Conservation (phyloP, 2,797 vertebrate species). For the Halcyon badia region DNA sequence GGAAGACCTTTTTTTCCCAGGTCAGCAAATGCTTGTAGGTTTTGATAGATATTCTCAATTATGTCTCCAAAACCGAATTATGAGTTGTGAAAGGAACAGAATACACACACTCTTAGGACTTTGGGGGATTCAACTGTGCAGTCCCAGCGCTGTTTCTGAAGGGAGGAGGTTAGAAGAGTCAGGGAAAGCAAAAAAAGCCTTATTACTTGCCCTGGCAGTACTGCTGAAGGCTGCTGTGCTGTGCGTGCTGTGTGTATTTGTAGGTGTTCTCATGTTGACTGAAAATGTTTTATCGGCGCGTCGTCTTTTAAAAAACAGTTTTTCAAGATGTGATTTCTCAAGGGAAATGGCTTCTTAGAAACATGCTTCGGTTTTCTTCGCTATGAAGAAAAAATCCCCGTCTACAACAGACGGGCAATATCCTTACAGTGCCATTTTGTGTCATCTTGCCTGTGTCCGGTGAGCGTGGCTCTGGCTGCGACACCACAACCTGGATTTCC, state of each 20-base stretch:
- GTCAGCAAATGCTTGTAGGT: slow-evolving; percentile 43
- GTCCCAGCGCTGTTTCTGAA: neutral
- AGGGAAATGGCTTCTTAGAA: neutral
- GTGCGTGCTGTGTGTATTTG: neutral
- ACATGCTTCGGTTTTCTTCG: neutral
- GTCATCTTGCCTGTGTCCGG: neutral
- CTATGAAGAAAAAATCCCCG: neutral
- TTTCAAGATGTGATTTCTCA: neutral
- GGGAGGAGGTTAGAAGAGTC: neutral
- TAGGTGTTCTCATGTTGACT: neutral
- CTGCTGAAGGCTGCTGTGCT: neutral
- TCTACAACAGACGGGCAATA: neutral
- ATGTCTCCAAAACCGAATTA: slow-evolving; percentile 30
- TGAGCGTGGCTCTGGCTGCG: neutral
- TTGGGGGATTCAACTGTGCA: neutral
- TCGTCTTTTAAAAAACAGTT: neutral
- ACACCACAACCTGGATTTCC: neutral
- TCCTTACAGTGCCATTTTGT: neutral
- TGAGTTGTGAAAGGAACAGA: neutral
- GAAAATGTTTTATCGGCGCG: neutral
- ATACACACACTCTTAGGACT: neutral
- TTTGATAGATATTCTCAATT: slow-evolving; percentile 61
- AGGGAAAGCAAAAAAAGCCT: neutral
- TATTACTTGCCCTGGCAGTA: neutral
- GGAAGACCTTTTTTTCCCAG: neutral